A percentile compares a stretch with the other conserved stretches of the same genome.
These are phyloP conservation scores for Tribolium castaneum DNA, from an alignment of 1,140 invertebrate genomes.

Conservation along the genomic window DNA sequence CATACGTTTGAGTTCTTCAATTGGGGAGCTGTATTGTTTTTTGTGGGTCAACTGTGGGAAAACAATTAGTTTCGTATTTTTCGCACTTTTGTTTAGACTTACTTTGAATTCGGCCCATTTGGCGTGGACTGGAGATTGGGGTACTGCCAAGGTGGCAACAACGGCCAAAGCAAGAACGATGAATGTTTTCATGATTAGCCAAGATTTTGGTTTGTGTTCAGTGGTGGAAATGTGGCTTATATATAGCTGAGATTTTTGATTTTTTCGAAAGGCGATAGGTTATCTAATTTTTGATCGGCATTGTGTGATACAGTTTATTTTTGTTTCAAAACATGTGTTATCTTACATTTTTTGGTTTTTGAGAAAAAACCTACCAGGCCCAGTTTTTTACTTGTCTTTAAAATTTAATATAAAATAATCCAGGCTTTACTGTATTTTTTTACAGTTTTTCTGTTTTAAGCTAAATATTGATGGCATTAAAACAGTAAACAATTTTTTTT, in stretches of 20 bases:
- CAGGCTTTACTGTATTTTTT: too few relatives aligned
- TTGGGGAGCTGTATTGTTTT: neutral
- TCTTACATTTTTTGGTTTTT: too few relatives aligned
- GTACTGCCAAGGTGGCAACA: neutral
- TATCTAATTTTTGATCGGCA: neutral
- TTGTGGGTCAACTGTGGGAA: neutral
- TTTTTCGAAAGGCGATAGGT: neutral
- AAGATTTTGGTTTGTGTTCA: neutral
- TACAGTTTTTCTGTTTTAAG: too few relatives aligned
- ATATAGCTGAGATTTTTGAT: neutral
- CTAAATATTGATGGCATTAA: too few relatives aligned
- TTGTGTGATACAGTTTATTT: neutral
- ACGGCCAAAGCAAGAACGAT: neutral
- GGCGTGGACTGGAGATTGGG: neutral
- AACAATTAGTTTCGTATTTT: too few relatives aligned
- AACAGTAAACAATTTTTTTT: too few relatives aligned
- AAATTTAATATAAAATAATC: too few relatives aligned
- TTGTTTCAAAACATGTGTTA: neutral
- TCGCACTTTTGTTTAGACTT: too few relatives aligned
- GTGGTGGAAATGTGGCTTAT: neutral
- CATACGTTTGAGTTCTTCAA: slow-evolving; percentile 65
- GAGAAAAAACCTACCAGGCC: too few relatives aligned
- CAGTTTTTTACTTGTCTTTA: too few relatives aligned
- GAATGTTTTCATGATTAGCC: neutral
- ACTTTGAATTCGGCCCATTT: slow-evolving; percentile 12